Conservation (phyloP, 2,113 vertebrate species). For the Psittacus erithacus region DNA sequence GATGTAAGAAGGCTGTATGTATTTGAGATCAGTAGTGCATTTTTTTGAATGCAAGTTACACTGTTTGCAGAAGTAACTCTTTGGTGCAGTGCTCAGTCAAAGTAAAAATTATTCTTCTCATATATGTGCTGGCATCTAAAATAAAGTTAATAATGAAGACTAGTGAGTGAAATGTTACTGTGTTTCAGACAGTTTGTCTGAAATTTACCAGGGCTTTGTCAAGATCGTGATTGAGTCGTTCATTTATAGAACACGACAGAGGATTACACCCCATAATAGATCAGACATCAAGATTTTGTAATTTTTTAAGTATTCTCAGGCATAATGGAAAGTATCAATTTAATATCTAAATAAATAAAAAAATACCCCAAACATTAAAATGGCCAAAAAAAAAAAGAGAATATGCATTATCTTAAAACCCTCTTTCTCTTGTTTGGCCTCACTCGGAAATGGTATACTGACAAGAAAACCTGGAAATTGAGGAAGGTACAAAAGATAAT, state of each 20-base stretch:
- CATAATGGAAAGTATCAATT: background rate
- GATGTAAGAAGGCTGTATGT: background rate
- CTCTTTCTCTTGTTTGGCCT: background rate
- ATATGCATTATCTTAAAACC: background rate
- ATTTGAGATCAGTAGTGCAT: background rate
- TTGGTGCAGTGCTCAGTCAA: background rate
- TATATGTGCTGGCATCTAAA: background rate
- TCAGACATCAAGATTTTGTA: background rate
- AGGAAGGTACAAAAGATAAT: background rate
- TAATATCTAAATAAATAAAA: background rate
- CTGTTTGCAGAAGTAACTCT: background rate
- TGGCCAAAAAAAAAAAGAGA: background rate
- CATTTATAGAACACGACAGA: background rate
- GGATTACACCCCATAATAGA: background rate
- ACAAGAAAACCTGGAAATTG: background rate
- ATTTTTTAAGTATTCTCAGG: background rate
- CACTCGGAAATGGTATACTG: background rate
- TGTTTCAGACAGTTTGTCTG: background rate
- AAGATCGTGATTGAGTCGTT: background rate
- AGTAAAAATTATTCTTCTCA: background rate
- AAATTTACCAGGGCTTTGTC: background rate
- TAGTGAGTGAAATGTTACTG: background rate
- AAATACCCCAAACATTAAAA: background rate
- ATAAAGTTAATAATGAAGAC: background rate
- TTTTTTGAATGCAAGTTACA: background rate